Percentiles rank a stretch among this genome's conserved stretches.
phyloP scores from a whole-genome alignment of 2,797 vertebrate genomes.

The Gymnopithys bicolor region DNA sequence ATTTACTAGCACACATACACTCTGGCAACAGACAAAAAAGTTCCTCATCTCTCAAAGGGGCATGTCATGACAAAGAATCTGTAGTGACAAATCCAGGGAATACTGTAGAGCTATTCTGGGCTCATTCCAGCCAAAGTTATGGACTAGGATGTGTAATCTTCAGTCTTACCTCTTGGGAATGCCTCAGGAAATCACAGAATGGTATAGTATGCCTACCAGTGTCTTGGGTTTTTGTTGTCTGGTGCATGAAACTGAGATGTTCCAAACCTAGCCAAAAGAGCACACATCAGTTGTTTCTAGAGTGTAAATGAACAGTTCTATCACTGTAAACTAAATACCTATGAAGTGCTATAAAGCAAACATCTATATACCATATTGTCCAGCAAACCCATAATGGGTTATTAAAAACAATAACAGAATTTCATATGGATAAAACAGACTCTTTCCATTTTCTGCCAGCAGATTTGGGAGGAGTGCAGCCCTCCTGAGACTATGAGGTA shows the following conservation, averaged over 20 bases:
- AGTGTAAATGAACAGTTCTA: background rate
- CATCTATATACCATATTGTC: background rate
- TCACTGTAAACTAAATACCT: background rate
- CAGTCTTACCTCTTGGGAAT: conserved; percentile 82
- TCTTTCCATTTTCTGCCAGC: background rate
- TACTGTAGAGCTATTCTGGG: background rate
- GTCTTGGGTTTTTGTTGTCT: conserved; percentile 74
- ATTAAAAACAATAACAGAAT: background rate
- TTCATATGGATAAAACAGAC: background rate
- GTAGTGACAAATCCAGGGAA: background rate
- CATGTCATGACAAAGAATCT: background rate
- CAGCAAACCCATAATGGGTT: background rate
- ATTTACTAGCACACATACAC: background rate
- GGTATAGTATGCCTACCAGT: conserved; percentile 36
- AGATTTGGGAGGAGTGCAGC: background rate
- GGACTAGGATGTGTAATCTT: background rate
- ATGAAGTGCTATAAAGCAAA: background rate
- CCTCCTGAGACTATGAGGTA: background rate
- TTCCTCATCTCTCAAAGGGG: background rate
- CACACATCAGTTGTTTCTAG: background rate
- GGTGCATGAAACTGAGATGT: conserved; percentile 75
- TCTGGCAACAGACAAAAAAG: background rate
- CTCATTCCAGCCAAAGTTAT: background rate
- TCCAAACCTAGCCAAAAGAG: conserved; percentile 82
- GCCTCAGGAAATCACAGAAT: conserved; percentile 69